A percentile compares a stretch with the other conserved stretches of the same genome.
Evolutionary conservation across 1,140 invertebrate species (phyloP).

Genomic region (Ptiloglossa arizonensis): DNA sequence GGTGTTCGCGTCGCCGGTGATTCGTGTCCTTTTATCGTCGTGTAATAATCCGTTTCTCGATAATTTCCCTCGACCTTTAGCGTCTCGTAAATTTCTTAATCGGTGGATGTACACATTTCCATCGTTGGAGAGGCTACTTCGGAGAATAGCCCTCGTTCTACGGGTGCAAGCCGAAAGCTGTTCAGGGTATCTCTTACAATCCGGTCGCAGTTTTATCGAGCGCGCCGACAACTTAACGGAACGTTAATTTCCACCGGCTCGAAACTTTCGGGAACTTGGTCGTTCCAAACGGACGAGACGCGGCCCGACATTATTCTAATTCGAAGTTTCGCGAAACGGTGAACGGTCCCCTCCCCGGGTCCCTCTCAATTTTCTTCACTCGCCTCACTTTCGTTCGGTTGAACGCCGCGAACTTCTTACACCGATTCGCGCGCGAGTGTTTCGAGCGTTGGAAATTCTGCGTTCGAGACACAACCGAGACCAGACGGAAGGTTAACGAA

Average conservation of each 20-base stretch:
- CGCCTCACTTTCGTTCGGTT: conserved; percentile 14
- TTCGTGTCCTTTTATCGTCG: too few species aligned
- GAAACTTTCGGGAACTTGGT: conserved; percentile 1
- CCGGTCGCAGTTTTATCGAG: background rate
- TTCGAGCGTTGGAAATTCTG: background rate
- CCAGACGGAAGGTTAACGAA: too few species aligned
- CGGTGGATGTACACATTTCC: too few species aligned
- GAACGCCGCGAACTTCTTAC: background rate
- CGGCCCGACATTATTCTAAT: conserved; percentile 37
- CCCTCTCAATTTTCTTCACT: background rate
- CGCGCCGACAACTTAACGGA: background rate
- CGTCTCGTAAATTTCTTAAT: too few species aligned
- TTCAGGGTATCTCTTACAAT: background rate
- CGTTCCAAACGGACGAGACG: background rate
- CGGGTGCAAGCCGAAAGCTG: background rate
- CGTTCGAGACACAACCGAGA: too few species aligned
- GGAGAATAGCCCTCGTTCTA: too few species aligned
- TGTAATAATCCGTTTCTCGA: too few species aligned
- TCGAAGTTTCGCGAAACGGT: conserved; percentile 17
- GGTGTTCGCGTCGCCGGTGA: too few species aligned
- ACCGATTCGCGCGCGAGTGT: background rate
- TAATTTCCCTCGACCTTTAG: too few species aligned
- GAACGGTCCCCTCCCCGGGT: conserved; percentile 4
- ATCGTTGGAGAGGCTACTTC: too few species aligned
- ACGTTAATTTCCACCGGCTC: conserved; percentile 7